A percentile compares a stretch with the other conserved stretches of the same genome.
Evolutionary conservation across 2,797 vertebrate genomes (phyloP).

Genomic region (Myotis findleyi): DNA sequence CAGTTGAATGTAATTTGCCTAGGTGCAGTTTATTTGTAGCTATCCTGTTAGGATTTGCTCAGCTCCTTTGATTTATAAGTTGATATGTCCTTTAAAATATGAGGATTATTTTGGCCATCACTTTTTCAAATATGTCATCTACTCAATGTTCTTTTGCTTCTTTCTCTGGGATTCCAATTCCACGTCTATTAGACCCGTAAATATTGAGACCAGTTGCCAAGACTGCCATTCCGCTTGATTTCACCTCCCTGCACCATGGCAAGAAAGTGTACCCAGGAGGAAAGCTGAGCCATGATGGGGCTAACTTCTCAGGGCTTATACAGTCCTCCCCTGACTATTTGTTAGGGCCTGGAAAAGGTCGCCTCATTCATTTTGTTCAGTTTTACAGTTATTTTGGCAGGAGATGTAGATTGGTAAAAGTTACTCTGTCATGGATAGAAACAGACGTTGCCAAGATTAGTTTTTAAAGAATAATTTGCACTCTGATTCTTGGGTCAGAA

Average conservation of each 20-base stretch:
- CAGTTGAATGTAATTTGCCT: neutral
- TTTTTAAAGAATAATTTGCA: constrained; percentile 46
- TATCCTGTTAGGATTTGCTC: neutral
- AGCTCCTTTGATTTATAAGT: neutral
- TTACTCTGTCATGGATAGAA: neutral
- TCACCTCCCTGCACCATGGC: neutral
- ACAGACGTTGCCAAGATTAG: neutral
- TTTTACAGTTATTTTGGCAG: constrained; percentile 46
- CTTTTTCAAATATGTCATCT: neutral
- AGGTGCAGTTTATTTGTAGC: neutral
- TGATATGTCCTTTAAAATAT: neutral
- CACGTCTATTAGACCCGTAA: neutral
- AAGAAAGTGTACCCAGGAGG: neutral
- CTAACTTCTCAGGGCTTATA: neutral
- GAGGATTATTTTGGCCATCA: neutral
- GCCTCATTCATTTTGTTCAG: neutral
- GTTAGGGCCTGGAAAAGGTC: neutral
- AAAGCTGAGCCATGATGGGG: accelerated
- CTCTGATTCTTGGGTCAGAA: neutral
- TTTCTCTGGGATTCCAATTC: neutral
- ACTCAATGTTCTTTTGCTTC: neutral
- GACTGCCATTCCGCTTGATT: neutral
- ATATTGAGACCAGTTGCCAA: neutral
- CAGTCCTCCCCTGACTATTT: neutral
- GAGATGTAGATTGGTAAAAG: neutral